A percentile compares a stretch with the other conserved stretches of the same genome.
phyloP scores from a whole-genome alignment of 2,797 vertebrate genomes.

The Notoglanidium macrostoma region DNA sequence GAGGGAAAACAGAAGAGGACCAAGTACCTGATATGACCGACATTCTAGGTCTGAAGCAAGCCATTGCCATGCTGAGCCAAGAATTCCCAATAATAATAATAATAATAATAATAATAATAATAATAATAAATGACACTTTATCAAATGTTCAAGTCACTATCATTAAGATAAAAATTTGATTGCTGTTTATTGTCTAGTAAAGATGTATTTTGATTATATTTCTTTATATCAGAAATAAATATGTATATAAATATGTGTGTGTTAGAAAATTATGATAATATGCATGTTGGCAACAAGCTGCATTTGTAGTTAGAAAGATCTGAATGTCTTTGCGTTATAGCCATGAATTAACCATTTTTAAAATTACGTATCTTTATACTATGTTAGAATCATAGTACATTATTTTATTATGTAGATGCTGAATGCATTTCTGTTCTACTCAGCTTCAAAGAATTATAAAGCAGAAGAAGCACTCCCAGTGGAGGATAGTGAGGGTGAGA shows the following conservation, averaged over 20 bases:
- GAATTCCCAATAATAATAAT: no score
- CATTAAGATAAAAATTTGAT: neutral
- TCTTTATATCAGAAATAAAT: no score
- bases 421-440: neutral
- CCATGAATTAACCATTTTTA: neutral
- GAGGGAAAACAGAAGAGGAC: no score
- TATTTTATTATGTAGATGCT: neutral
- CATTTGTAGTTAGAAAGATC: neutral
- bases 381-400: neutral
- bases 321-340: neutral
- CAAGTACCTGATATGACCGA: no score
- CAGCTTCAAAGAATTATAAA: neutral
- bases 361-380: neutral
- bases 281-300: neutral
- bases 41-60: no score
- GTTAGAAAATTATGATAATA: neutral
- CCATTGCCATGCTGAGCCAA: no score
- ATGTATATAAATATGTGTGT: no score
- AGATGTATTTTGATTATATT: no score
- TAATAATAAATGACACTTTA: neutral
- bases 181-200: neutral
- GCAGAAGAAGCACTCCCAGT: neutral
- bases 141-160: neutral
- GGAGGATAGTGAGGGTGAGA: neutral
- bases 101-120: no score